Conservation (phyloP, 2,888 invertebrate genomes). For the Exocentrus adspersus region DNA sequence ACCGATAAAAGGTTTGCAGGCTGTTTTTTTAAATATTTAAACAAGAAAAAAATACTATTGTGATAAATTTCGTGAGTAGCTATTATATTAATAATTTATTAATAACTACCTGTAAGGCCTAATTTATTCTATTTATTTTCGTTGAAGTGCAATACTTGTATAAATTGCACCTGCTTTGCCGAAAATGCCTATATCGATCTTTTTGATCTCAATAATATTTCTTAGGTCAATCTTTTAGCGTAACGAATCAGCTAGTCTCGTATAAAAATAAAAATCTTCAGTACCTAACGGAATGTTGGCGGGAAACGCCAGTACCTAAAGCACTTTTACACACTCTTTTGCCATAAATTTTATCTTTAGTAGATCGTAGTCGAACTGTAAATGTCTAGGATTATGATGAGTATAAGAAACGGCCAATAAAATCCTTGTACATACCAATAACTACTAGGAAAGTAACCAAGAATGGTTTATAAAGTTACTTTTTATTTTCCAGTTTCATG, state of each 20-base stretch:
- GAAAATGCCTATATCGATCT: background rate
- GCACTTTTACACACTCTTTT: background rate
- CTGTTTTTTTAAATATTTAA: constrained; percentile 33
- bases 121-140: constrained; percentile 19
- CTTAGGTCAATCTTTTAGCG: background rate
- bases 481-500: constrained; percentile 5
- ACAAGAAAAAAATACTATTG: constrained; percentile 24
- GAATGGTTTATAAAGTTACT: no score
- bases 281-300: background rate
- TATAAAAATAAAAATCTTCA: background rate
- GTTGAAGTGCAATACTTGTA: constrained; percentile 3
- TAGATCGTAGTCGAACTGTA: background rate
- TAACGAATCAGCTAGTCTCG: background rate
- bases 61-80: constrained; percentile 25
- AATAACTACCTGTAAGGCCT: constrained; percentile 19
- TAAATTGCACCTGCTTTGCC: constrained; percentile 13
- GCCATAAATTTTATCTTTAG: background rate
- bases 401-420: background rate
- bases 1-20: constrained; percentile 29
- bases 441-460: background rate
- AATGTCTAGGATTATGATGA: background rate
- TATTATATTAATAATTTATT: constrained; percentile 13
- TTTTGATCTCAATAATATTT: background rate
- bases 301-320: background rate
- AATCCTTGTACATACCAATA: background rate